Evolutionary conservation across 37 sponge, comb jelly and placozoan species (phyloP), one percentile per base, ranked within the genome.

Genomic region (Agelas oroides): DNA sequence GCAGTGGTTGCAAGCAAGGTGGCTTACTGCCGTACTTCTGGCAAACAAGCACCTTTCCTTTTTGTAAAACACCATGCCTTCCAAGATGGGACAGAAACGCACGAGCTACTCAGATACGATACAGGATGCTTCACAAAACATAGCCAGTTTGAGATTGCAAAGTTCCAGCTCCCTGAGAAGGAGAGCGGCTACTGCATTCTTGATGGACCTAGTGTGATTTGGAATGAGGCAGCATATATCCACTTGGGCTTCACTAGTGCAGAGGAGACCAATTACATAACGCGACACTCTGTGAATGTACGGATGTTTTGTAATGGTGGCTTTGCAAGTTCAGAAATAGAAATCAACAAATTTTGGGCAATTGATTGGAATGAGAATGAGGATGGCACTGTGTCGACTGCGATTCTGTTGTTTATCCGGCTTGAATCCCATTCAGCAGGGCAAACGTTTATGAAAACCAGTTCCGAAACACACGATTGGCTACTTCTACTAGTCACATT

Each of bases 151-250:
- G 56, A 73, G 54, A 24, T 40, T n/a, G 31, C 56, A 27, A 37
- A 71, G 20, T 12, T 1, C 1, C 39, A n/a, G 23, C 19, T 54
- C 1, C 56, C 55, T 25, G 2, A 37, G 31, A 17, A 28, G 20
- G 73, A 74, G 14, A 60, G 2, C 20, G n/a, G 5, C 3, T 75
- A 46, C 74, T 67, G 64, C 64, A 23, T 85, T 1, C 20, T 77
- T 24, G 71, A 77, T 56, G 87, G 87, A 27, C 87, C 87, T 8
- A 59, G 33, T 37, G 79, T 86, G 33, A 13, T 86, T 28, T 86
- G 87, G 87, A 57, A 31, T 70, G 34, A 78, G 24, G 61, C 41
- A 36, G 41, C 24, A 1, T 1, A 34, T 2, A 25, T 82, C 11
- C 73, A 82, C 37, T 18, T 85, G 13, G 65, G 20, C 21, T 52